Conservation (phyloP, 2,113 vertebrate genomes). For the Callorhinus ursinus region DNA sequence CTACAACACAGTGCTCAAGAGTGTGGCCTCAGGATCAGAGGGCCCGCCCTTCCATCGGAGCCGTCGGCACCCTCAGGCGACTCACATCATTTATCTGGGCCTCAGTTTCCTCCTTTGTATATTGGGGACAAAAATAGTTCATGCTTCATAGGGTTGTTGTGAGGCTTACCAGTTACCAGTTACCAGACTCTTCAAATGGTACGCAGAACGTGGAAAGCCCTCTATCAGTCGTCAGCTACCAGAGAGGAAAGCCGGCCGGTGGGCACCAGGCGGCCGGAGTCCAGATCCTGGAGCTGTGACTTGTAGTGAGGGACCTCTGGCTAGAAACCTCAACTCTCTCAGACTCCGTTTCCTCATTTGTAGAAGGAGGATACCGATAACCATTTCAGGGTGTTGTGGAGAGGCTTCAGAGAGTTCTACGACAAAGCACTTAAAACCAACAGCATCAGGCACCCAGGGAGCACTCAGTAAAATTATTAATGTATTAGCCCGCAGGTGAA, state of each 20-base stretch:
- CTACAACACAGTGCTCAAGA: neutral
- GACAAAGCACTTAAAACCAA: neutral
- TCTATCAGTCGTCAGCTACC: neutral
- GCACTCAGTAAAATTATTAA: neutral
- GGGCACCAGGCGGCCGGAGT: neutral
- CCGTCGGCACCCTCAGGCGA: neutral
- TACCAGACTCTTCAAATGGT: neutral
- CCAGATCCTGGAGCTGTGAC: neutral
- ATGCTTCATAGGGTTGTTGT: neutral
- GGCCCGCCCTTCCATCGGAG: neutral
- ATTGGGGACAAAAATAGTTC: neutral
- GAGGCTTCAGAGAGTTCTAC: neutral
- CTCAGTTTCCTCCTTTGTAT: neutral
- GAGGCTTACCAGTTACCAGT: neutral
- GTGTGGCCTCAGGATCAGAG: neutral
- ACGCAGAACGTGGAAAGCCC: neutral
- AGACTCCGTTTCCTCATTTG: neutral
- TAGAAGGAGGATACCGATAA: neutral
- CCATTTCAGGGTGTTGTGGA: neutral
- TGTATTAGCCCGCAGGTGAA: neutral
- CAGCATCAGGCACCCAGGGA: neutral
- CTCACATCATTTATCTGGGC: too few species aligned
- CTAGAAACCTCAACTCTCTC: neutral
- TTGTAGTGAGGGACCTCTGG: neutral
- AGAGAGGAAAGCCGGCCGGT: neutral